A percentile compares a stretch with the other conserved stretches of the same genome.
Evolutionary conservation across 2,888 invertebrate species (phyloP).

Genomic region (Nemapogon koenigi): DNA sequence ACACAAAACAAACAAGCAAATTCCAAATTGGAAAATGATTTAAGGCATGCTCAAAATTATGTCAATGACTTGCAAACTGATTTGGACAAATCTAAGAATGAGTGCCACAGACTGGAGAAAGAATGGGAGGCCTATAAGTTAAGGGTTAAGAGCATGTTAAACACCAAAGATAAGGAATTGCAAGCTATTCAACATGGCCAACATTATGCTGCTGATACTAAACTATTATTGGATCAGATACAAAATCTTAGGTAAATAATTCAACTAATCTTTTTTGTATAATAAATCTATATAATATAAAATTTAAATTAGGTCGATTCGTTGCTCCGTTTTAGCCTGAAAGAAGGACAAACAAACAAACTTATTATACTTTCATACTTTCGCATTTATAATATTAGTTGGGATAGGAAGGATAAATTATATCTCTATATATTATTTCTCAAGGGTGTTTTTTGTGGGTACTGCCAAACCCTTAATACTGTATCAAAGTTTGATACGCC

Average conservation of each 20-base stretch:
- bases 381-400: too few species aligned
- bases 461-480: too few species aligned
- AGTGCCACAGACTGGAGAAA: conserved; percentile 39
- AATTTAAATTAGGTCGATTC: too few species aligned
- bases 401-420: too few species aligned
- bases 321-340: too few species aligned
- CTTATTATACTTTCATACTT: too few species aligned
- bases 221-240: conserved; percentile 35
- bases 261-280: too few species aligned
- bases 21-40: conserved; percentile 38
- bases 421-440: too few species aligned
- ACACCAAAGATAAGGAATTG: conserved; percentile 43
- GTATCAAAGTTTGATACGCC: too few species aligned
- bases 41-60: conserved; percentile 38
- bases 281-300: too few species aligned
- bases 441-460: too few species aligned
- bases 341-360: too few species aligned
- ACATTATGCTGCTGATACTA: conserved; percentile 35
- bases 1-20: conserved; percentile 17
- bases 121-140: conserved; percentile 54
- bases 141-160: conserved; percentile 48
- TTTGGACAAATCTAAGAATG: conserved; percentile 31
- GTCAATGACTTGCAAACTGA: conserved; percentile 32
- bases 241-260: conserved; percentile 38
- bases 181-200: conserved; percentile 35